These are phyloP conservation scores for Pygmarrhopalites habei DNA, from an alignment of 1,140 invertebrate genomes.

Conservation along the genomic window DNA sequence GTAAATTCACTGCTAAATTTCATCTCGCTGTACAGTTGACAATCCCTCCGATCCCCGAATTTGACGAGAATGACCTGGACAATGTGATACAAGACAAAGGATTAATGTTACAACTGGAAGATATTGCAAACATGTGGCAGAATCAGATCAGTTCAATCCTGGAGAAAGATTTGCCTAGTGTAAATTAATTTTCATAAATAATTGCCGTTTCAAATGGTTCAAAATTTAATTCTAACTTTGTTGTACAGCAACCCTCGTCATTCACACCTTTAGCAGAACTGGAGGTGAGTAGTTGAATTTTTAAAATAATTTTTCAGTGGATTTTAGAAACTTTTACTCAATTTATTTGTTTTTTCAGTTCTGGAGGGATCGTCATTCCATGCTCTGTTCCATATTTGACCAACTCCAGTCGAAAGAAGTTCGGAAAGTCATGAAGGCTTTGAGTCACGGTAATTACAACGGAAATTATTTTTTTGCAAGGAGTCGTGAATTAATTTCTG, in stretches of 20 bases:
- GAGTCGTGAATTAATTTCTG: too few species aligned
- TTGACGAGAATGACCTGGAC: slow-evolving; percentile 41
- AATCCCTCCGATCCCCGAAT: slow-evolving; percentile 42
- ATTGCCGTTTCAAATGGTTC: neutral
- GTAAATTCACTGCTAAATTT: too few species aligned
- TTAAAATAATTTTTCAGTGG: neutral
- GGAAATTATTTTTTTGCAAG: too few species aligned
- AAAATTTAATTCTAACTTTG: slow-evolving; percentile 5
- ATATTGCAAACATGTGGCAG: slow-evolving; percentile 44
- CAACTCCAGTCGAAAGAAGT: slow-evolving; percentile 67
- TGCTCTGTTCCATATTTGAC: slow-evolving; percentile 66
- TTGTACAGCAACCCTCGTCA: neutral
- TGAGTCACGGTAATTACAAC: too few species aligned
- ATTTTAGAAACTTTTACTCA: slow-evolving; percentile 54
- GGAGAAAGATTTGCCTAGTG: slow-evolving; percentile 39
- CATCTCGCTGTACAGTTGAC: too few species aligned
- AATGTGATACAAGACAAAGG: slow-evolving; percentile 43
- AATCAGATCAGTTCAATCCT: slow-evolving; percentile 43
- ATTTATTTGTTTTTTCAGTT: slow-evolving; percentile 76
- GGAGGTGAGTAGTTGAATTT: slow-evolving; percentile 40
- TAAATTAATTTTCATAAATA: neutral
- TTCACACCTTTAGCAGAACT: slow-evolving; percentile 20
- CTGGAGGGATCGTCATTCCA: slow-evolving; percentile 69
- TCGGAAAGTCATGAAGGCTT: slow-evolving; percentile 53
- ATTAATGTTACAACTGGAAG: slow-evolving; percentile 42